Evolutionary conservation across 1,140 invertebrate genomes (phyloP).

Genomic region (Phymastichus coffea): DNA sequence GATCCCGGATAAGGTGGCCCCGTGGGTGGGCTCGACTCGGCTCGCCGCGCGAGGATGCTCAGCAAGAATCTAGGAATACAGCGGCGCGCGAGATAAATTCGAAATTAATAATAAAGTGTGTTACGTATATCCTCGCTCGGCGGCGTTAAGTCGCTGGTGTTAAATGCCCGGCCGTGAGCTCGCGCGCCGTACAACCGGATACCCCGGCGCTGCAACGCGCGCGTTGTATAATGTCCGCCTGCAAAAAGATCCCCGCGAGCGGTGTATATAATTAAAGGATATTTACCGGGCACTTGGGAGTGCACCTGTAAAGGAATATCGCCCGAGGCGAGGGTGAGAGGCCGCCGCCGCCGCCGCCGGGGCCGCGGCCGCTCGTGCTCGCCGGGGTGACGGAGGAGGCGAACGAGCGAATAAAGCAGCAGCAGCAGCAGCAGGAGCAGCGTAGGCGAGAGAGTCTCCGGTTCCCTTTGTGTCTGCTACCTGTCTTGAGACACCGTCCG

Average conservation of each 20-base stretch:
- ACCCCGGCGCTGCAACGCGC: slow-evolving; percentile 34
- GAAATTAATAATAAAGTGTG: no score
- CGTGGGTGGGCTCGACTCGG: slow-evolving; percentile 47
- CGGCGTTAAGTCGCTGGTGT: slow-evolving; percentile 16
- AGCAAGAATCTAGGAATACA: no score
- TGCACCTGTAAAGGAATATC: slow-evolving; percentile 41
- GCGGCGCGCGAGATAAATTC: no score
- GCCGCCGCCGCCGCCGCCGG: no score
- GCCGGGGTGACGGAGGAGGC: slow-evolving; percentile 20
- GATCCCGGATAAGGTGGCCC: slow-evolving; percentile 52
- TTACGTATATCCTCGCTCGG: no score
- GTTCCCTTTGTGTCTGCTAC: slow-evolving; percentile 54
- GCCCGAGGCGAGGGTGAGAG: slow-evolving; percentile 5
- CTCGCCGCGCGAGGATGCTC: no score
- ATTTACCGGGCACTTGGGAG: slow-evolving; percentile 43
- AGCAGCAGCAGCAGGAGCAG: no score
- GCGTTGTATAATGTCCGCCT: slow-evolving; percentile 19
- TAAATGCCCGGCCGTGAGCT: slow-evolving; percentile 21
- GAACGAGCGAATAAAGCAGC: slow-evolving; percentile 41
- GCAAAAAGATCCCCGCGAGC: slow-evolving; percentile 37
- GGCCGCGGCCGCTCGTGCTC: no score
- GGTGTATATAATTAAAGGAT: slow-evolving; percentile 45
- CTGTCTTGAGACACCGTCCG: slow-evolving; percentile 53
- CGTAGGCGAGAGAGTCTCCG: slow-evolving; percentile 51
- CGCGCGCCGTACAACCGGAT: slow-evolving; percentile 24